A percentile compares a stretch with the other conserved stretches of the same genome.
These are phyloP conservation scores for Gambusia affinis DNA, from an alignment of 2,113 vertebrate genomes.

Conservation along the genomic window DNA sequence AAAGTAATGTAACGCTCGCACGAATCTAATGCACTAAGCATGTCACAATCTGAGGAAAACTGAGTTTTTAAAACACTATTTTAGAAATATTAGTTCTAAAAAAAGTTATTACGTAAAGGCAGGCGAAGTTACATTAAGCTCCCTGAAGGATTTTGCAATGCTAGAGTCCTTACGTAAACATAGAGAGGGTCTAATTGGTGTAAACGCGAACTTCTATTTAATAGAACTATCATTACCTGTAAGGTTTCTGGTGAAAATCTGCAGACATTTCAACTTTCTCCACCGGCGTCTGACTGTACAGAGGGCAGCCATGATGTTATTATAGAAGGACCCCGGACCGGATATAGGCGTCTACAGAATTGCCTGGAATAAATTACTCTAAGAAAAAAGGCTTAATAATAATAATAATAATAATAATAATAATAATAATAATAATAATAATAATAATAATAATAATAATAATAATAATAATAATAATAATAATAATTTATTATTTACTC, in stretches of 20 bases:
- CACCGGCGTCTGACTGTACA: slow-evolving; percentile 66
- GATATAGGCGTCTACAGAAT: slow-evolving; percentile 11
- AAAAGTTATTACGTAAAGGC: neutral
- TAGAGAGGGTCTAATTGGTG: too few relatives aligned
- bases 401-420: too few relatives aligned
- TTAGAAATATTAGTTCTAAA: neutral
- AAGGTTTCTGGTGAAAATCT: slow-evolving; percentile 54
- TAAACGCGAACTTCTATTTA: neutral
- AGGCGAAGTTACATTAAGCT: neutral
- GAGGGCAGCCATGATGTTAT: slow-evolving; percentile 78
- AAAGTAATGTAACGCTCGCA: too few relatives aligned
- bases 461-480: too few relatives aligned
- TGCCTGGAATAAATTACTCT: slow-evolving; percentile 58
- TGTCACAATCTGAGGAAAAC: too few relatives aligned
- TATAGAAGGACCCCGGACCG: slow-evolving; percentile 60
- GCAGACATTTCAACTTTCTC: slow-evolving; percentile 48
- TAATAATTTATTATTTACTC: too few relatives aligned
- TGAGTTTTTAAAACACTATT: neutral
- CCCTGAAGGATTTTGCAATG: neutral
- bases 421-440: too few relatives aligned
- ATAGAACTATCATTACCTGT: slow-evolving; percentile 58
- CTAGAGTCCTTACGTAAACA: neutral
- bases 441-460: too few relatives aligned
- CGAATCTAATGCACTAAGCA: too few relatives aligned
- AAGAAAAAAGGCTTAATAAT: too few relatives aligned